Percentiles rank a stretch among this genome's conserved stretches.
Evolutionary conservation across 2,888 invertebrate species (phyloP).

Genomic region (Drosophila pseudotakahashii): DNA sequence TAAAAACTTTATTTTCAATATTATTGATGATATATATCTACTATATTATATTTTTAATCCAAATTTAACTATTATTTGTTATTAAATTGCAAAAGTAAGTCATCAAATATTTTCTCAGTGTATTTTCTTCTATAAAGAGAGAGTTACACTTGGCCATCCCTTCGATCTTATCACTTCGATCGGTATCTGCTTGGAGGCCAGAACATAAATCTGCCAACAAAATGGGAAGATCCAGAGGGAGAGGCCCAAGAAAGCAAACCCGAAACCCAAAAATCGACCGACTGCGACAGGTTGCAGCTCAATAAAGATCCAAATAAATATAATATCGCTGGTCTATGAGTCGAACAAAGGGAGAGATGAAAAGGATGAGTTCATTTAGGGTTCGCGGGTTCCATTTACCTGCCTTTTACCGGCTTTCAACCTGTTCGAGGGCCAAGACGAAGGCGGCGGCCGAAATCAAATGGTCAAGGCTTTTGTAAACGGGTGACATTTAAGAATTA

Average conservation of each 20-base stretch:
- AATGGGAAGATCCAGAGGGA: slow-evolving; percentile 27
- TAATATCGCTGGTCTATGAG: slow-evolving; percentile 51
- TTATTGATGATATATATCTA: no score
- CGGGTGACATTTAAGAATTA: slow-evolving; percentile 79
- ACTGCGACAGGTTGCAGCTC: slow-evolving; percentile 74
- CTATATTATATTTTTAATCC: no score
- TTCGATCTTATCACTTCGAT: slow-evolving; percentile 26
- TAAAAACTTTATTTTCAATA: background rate
- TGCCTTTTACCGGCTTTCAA: slow-evolving; percentile 21
- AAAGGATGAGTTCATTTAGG: slow-evolving; percentile 76
- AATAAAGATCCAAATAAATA: slow-evolving; percentile 72
- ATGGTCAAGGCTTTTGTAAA: slow-evolving; percentile 73
- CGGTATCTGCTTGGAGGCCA: slow-evolving; percentile 54
- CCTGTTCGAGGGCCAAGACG: slow-evolving; percentile 41
- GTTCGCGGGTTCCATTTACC: slow-evolving; percentile 40
- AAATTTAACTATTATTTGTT: no score
- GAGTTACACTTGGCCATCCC: slow-evolving; percentile 18
- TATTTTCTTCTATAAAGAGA: slow-evolving; percentile 1
- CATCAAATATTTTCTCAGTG: slow-evolving; percentile 2
- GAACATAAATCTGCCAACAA: slow-evolving; percentile 70
- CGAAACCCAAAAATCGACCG: slow-evolving; percentile 43
- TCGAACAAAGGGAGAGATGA: slow-evolving; percentile 33
- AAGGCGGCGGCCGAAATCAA: slow-evolving; percentile 73
- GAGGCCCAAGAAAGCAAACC: slow-evolving; percentile 2
- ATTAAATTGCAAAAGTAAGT: background rate